Evolutionary conservation across 2,113 vertebrate species (phyloP), one percentile per base, ranked within the genome.

Genomic region (Rousettus leschenaultii): DNA sequence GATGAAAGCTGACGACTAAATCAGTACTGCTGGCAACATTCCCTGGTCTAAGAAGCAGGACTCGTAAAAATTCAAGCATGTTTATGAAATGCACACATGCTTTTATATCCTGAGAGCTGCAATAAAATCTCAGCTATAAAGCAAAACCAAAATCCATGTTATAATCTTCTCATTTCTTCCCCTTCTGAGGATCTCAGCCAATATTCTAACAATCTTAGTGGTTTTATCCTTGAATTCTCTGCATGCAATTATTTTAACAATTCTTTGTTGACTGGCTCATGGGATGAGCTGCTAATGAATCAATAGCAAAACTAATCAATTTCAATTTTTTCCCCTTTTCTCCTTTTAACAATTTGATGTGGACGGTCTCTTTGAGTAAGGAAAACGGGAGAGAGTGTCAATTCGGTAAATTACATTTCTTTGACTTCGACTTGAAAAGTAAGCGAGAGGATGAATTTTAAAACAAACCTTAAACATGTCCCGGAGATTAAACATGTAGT

Each of bases 401-500:
- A 35, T 57, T 68, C 12, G 55, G 80, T 71, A 26, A 96, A 83
- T 40, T 55, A 65, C 6, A 84, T 77, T 48, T 79, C 28, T 7
- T 84, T 40, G 66, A 51, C 40, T 79, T 66, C 57, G 35, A 70
- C 10, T 84, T 93, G 55, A 63, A 92, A 66, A 55, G 55, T 33
- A 38, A 85, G 57, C 33, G 5, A 70, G 28, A 19, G 48, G 77
- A 66, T 78, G n/a, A 14, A 28, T 26, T 82, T 89, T 0, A 65
- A 91, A 73, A 38, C 96, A 11, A 30, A 97, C 98, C 98, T 98
- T 98, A 80, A 98, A 98, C 33, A 98, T 43, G 96, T 98, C 98
- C 79, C 97, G 70, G 4, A 97, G 95, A 91, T 98, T 98, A 71
- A 98, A 98, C 3, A 97, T 94, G 35, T 98, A 98, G 71, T 98